Conservation (phyloP, 2,113 vertebrate species). For the Caretta caretta region DNA sequence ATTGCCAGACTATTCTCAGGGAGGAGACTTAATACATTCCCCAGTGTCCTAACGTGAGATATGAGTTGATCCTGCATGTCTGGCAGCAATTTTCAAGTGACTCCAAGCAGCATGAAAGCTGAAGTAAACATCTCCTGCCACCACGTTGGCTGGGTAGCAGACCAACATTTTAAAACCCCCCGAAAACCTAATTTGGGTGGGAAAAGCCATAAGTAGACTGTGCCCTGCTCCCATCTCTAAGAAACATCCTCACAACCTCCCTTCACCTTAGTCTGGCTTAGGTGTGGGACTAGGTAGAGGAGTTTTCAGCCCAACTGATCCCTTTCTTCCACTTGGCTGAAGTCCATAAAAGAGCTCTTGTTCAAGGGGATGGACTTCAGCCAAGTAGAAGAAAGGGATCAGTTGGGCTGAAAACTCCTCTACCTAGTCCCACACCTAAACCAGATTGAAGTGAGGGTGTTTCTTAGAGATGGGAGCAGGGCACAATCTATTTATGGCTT, state of each 20-base stretch:
- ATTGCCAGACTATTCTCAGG: background rate
- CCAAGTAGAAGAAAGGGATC: background rate
- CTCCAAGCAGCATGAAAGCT: background rate
- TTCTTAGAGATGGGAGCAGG: background rate
- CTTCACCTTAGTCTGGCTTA: background rate
- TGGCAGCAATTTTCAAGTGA: background rate
- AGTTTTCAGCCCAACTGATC: background rate
- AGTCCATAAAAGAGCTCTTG: background rate
- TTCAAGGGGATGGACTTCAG: background rate
- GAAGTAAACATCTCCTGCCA: background rate
- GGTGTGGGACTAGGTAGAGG: too few relatives aligned
- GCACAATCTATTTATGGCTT: background rate
- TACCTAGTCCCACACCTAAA: too few relatives aligned
- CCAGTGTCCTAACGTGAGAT: background rate
- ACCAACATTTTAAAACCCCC: background rate
- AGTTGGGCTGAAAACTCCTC: background rate
- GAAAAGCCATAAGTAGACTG: background rate
- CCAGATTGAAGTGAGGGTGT: background rate
- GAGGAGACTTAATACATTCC: background rate
- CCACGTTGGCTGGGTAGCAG: background rate
- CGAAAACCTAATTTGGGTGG: background rate
- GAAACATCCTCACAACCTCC: background rate
- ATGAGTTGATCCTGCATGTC: background rate
- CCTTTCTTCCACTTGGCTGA: background rate
- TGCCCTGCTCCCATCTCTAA: background rate